These are phyloP conservation scores for Vanessa cardui DNA, from an alignment of 2,888 invertebrate genomes.

Conservation along the genomic window DNA sequence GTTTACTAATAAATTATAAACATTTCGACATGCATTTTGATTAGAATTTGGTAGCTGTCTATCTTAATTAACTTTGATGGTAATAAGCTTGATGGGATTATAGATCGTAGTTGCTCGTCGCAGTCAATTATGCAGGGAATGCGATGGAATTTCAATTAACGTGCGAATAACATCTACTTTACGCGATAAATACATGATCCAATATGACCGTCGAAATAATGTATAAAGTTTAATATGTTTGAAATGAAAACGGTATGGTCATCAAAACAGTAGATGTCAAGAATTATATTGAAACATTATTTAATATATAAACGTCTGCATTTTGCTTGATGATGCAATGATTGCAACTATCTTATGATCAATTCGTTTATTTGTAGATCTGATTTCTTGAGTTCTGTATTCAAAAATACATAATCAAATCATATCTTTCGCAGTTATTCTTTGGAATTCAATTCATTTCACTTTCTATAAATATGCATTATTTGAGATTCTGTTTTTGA, in stretches of 20 bases:
- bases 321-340: no score
- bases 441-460: background rate
- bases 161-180: conserved; percentile 42
- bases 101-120: conserved; percentile 24
- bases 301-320: no score
- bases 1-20: background rate
- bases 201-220: conserved; percentile 21
- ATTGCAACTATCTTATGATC: no score
- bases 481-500: conserved; percentile 10
- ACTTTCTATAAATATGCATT: conserved; percentile 5
- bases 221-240: background rate
- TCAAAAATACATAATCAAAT: no score
- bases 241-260: background rate
- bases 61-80: conserved; percentile 32
- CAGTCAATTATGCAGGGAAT: conserved; percentile 50
- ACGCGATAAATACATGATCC: conserved; percentile 17
- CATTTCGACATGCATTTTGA: background rate
- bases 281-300: no score
- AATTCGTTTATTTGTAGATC: no score
- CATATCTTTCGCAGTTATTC: no score
- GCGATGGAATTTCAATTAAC: conserved; percentile 66
- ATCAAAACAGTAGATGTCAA: background rate
- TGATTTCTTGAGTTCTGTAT: no score
- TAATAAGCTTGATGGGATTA: conserved; percentile 25
- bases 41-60: conserved; percentile 20